Conservation (phyloP, 2,888 invertebrate genomes). For the Eupithecia tripunctaria region DNA sequence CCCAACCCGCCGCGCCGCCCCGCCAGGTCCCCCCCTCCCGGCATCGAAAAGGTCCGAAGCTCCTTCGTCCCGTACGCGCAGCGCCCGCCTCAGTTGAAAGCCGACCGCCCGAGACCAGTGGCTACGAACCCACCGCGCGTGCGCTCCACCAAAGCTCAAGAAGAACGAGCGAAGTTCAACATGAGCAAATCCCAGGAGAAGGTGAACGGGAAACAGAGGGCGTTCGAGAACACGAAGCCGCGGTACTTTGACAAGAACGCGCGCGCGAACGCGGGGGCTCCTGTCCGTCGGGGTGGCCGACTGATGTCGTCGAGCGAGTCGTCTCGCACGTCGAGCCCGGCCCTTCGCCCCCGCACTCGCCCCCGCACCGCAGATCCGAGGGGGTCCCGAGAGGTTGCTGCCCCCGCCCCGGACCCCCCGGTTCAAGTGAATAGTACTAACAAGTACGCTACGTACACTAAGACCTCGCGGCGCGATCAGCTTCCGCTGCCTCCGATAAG, state of each 20-base stretch:
- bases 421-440: slow-evolving; percentile 70
- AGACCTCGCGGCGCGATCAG: slow-evolving; percentile 61
- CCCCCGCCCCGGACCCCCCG: slow-evolving; percentile 78
- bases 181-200: slow-evolving; percentile 57
- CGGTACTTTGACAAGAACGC: slow-evolving; percentile 83
- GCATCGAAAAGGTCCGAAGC: slow-evolving; percentile 68
- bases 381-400: slow-evolving; percentile 75
- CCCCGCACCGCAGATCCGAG: slow-evolving; percentile 75
- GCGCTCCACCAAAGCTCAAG: slow-evolving; percentile 75
- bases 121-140: slow-evolving; percentile 50
- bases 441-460: slow-evolving; percentile 76
- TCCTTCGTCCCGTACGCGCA: slow-evolving; percentile 69
- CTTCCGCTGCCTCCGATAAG: slow-evolving; percentile 50
- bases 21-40: slow-evolving; percentile 46
- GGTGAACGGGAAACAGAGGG: slow-evolving; percentile 53
- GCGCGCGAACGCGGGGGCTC: not conserved
- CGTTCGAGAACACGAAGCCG: slow-evolving; percentile 77
- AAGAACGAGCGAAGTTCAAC: slow-evolving; percentile 73
- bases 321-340: slow-evolving; percentile 88
- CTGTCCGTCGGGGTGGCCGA: slow-evolving; percentile 33
- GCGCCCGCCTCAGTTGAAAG: slow-evolving; percentile 50
- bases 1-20: slow-evolving; percentile 33
- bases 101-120: slow-evolving; percentile 35
- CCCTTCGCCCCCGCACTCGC: slow-evolving; percentile 74
- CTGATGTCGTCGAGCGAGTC: slow-evolving; percentile 86